These are phyloP conservation scores for Cnemophilus loriae DNA, from an alignment of 2,113 vertebrate genomes.

Conservation along the genomic window DNA sequence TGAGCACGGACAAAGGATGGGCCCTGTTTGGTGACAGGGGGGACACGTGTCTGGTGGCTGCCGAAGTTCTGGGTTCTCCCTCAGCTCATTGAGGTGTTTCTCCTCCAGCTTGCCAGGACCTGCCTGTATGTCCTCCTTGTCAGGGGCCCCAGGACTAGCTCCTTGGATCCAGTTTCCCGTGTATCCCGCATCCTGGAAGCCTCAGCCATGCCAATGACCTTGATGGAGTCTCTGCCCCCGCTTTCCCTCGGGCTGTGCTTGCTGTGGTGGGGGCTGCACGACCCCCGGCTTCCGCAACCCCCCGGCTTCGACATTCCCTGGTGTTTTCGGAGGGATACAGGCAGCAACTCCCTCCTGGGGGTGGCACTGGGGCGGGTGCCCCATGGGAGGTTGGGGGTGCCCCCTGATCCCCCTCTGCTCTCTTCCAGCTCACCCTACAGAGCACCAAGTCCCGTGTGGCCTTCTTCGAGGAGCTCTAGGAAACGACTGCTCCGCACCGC, in stretches of 20 bases:
- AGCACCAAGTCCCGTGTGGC: conserved; percentile 94
- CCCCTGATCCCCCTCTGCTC: conserved; percentile 46
- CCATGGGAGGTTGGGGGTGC: background rate
- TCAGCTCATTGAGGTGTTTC: background rate
- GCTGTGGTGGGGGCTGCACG: background rate
- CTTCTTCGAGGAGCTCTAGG: conserved; percentile 93
- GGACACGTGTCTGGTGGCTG: rapidly evolving
- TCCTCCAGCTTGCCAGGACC: background rate
- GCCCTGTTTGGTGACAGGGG: background rate
- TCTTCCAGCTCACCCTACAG: conserved; percentile 90
- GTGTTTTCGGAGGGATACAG: rapidly evolving
- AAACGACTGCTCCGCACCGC: background rate
- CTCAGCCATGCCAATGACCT: rapidly evolving
- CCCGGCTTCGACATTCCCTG: background rate
- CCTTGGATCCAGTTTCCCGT: rapidly evolving
- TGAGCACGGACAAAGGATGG: rapidly evolving
- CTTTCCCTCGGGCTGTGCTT: background rate
- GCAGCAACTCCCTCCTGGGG: background rate
- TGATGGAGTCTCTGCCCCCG: background rate
- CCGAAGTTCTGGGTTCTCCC: background rate
- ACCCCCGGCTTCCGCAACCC: background rate
- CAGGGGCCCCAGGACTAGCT: background rate
- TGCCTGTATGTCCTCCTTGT: background rate
- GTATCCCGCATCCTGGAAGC: background rate
- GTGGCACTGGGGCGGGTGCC: background rate